phyloP scores from a whole-genome alignment of 2,888 invertebrate species.

The Leucania comma region DNA sequence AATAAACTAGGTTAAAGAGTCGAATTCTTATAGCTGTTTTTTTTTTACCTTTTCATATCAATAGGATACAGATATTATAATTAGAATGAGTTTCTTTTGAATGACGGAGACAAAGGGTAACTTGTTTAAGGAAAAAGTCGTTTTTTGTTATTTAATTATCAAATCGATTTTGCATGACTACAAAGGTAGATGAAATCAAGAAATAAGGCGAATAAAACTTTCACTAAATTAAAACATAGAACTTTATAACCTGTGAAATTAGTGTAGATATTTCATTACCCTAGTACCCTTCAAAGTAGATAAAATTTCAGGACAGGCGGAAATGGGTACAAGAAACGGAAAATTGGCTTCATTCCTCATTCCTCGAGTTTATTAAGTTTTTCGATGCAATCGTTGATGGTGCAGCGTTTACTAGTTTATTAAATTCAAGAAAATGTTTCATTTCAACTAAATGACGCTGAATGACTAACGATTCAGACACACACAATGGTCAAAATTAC shows the following conservation, averaged over 20 bases:
- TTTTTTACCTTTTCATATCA: conserved; percentile 1
- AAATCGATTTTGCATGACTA: not conserved
- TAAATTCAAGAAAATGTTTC: conserved; percentile 30
- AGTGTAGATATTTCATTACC: conserved; percentile 26
- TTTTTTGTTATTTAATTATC: not conserved
- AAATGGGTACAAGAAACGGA: conserved; percentile 50
- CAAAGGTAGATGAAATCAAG: not conserved
- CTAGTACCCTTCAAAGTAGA: conserved; percentile 24
- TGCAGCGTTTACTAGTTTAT: conserved; percentile 12
- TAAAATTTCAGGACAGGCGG: conserved; percentile 28
- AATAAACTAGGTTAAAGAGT: conserved; percentile 24
- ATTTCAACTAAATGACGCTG: too few relatives aligned
- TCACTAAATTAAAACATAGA: not conserved
- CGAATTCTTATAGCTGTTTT: conserved; percentile 2
- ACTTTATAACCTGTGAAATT: conserved; percentile 12
- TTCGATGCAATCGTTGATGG: too few relatives aligned
- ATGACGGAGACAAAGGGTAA: not conserved
- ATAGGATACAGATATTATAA: conserved; percentile 11
- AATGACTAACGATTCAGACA: too few relatives aligned
- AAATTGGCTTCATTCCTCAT: conserved; percentile 43
- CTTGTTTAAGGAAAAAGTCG: not conserved
- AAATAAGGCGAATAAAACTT: not conserved
- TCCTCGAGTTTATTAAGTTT: not conserved
- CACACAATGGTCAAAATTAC: too few relatives aligned
- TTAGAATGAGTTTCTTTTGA: not conserved